These are phyloP conservation scores for Gymnogyps californianus DNA, from an alignment of 2,113 vertebrate species.

Conservation along the genomic window DNA sequence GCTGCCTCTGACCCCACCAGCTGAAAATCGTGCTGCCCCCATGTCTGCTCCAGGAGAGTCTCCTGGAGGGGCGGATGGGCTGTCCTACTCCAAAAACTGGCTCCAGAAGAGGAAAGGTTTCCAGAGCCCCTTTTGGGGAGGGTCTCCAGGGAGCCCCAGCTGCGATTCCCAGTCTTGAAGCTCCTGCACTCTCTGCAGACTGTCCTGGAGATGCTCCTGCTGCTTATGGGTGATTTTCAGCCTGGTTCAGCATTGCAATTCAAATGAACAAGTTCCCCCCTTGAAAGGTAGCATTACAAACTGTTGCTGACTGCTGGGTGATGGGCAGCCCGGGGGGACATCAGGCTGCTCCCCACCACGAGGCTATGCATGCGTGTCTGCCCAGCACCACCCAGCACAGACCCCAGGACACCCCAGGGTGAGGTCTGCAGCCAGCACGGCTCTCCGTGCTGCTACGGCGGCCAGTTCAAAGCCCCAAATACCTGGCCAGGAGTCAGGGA, in stretches of 20 bases:
- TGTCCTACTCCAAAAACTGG: neutral
- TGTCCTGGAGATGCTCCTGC: neutral
- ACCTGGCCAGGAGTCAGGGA: neutral
- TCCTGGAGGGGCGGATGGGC: too few relatives aligned
- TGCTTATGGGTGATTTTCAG: neutral
- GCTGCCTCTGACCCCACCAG: neutral
- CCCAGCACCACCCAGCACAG: neutral
- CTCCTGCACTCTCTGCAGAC: neutral
- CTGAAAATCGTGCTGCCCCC: accelerated
- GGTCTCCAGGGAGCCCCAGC: neutral
- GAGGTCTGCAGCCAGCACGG: neutral
- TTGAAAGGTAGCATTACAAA: neutral
- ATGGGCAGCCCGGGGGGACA: neutral
- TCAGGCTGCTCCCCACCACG: accelerated
- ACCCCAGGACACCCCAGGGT: neutral
- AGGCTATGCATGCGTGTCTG: accelerated
- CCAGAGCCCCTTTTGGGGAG: neutral
- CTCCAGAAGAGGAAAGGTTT: neutral
- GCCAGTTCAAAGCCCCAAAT: neutral
- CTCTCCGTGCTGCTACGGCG: neutral
- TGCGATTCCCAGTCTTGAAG: neutral
- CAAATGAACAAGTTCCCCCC: accelerated
- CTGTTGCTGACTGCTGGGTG: neutral
- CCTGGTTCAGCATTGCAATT: neutral
- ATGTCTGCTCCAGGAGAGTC: neutral